A percentile compares a stretch with the other conserved stretches of the same genome.
phyloP scores from a whole-genome alignment of 2,888 invertebrate genomes.

The Polyommatus icarus region DNA sequence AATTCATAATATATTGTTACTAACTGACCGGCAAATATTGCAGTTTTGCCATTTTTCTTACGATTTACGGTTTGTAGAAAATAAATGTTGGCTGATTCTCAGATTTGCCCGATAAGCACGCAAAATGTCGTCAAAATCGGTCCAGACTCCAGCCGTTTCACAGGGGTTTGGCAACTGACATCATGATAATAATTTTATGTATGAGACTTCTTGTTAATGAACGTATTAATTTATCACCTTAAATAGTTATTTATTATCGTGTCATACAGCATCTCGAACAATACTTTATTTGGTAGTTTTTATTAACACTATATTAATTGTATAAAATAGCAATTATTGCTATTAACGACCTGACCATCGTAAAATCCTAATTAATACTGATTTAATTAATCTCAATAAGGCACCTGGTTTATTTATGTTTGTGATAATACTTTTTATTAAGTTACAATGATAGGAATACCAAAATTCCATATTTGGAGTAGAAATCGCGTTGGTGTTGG shows the following conservation, averaged over 20 bases:
- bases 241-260: neutral
- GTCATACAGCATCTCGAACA: neutral
- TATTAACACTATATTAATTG: constrained; percentile 12
- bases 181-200: neutral
- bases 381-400: constrained; percentile 9
- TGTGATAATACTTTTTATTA: neutral
- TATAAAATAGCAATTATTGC: neutral
- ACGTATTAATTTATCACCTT: neutral
- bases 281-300: constrained; percentile 4
- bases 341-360: neutral
- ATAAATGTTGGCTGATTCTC: too few relatives aligned
- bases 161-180: too few relatives aligned
- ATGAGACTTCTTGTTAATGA: neutral
- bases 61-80: too few relatives aligned
- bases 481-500: constrained; percentile 10
- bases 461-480: neutral
- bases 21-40: too few relatives aligned
- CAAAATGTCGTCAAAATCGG: too few relatives aligned
- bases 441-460: constrained; percentile 5
- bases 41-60: too few relatives aligned
- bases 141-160: too few relatives aligned
- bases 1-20: too few relatives aligned
- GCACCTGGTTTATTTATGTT: constrained; percentile 4
- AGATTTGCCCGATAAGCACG: too few relatives aligned
- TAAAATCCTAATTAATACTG: constrained; percentile 11